Conservation (phyloP, 2,888 invertebrate species). For the Yponomeuta plumbellus region DNA sequence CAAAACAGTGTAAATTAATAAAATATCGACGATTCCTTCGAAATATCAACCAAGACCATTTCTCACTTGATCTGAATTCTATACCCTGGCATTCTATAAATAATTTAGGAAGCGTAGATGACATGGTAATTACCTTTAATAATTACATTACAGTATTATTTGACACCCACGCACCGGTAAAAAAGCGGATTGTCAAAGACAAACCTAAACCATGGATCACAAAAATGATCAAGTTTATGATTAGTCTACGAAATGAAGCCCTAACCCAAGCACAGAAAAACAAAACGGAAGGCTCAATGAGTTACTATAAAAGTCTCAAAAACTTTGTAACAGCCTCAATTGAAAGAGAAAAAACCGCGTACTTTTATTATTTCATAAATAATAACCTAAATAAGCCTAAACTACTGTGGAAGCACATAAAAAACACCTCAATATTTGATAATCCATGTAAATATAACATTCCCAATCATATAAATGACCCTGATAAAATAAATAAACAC, state of each 20-base stretch:
- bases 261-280: background rate
- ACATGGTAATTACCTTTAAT: background rate
- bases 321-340: background rate
- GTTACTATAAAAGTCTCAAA: background rate
- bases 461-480: background rate
- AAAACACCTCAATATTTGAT: background rate
- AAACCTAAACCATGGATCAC: slow-evolving; percentile 7
- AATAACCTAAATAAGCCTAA: background rate
- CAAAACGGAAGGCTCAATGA: background rate
- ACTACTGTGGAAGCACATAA: background rate
- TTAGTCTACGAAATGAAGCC: background rate
- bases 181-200: background rate
- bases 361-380: background rate
- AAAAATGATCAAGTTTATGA: background rate
- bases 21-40: background rate
- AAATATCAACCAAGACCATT: background rate
- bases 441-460: background rate
- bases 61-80: background rate
- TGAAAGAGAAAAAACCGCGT: slow-evolving; percentile 2
- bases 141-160: background rate
- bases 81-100: background rate
- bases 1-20: background rate
- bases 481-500: too few species aligned
- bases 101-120: background rate
- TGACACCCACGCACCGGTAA: slow-evolving; percentile 4